Conservation (phyloP, 1,140 invertebrate species). For the Nephotettix cincticeps region DNA sequence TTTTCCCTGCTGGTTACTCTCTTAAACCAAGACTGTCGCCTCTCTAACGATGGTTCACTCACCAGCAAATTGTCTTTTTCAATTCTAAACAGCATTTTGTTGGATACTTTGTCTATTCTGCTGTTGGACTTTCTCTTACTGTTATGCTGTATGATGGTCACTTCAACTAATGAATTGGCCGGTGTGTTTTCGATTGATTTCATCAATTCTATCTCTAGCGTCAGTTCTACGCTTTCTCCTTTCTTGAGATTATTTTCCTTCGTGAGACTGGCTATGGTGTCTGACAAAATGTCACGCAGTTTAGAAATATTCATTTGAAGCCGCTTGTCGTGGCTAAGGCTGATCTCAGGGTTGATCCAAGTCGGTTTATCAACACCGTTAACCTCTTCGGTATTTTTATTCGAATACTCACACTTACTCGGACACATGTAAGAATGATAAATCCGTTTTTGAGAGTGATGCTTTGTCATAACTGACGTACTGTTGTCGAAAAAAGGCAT, state of each 20-base stretch:
- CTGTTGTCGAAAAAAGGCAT: no score
- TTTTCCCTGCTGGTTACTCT: background rate
- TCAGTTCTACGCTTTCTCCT: constrained; percentile 14
- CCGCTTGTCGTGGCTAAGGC: no score
- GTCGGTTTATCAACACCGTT: no score
- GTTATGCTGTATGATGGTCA: constrained; percentile 8
- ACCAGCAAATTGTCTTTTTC: background rate
- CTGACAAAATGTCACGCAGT: background rate
- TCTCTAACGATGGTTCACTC: background rate
- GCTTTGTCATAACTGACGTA: background rate
- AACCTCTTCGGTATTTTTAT: no score
- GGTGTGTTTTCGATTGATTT: background rate
- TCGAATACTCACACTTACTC: no score
- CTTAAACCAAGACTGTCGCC: background rate
- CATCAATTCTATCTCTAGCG: constrained; percentile 12
- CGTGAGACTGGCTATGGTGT: background rate
- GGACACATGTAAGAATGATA: no score
- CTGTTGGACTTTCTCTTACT: background rate
- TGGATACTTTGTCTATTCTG: background rate
- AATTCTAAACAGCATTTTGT: background rate
- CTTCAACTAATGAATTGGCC: constrained; percentile 3
- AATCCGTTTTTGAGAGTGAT: no score
- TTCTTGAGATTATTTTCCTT: background rate
- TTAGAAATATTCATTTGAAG: background rate
- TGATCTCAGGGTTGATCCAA: no score